Evolutionary conservation across 2,888 invertebrate genomes (phyloP).

Genomic region (Odontocerum albicorne): DNA sequence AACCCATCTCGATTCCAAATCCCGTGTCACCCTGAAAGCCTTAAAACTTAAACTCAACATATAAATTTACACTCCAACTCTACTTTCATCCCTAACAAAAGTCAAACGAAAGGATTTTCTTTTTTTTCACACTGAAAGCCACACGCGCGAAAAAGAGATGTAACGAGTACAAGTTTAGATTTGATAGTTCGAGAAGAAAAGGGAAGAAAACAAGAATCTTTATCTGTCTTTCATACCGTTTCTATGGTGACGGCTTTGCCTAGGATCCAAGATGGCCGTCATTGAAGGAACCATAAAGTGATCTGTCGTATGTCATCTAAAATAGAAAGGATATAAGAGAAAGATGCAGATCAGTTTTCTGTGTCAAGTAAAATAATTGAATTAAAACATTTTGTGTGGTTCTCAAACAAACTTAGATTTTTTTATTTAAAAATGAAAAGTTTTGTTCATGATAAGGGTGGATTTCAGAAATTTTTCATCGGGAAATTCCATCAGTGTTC

Average conservation of each 20-base stretch:
- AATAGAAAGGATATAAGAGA: slow-evolving; percentile 13
- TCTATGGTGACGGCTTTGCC: slow-evolving; percentile 28
- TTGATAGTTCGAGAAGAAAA: slow-evolving; percentile 14
- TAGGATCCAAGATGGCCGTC: slow-evolving; percentile 31
- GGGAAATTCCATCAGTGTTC: too few relatives aligned
- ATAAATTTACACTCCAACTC: slow-evolving; percentile 19
- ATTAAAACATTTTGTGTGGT: too few relatives aligned
- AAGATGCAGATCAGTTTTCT: too few relatives aligned
- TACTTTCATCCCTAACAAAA: slow-evolving; percentile 10
- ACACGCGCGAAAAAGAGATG: slow-evolving; percentile 8
- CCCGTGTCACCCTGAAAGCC: background rate
- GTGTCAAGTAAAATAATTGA: too few relatives aligned
- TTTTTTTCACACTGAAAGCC: slow-evolving; percentile 25
- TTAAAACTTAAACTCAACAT: slow-evolving; percentile 3
- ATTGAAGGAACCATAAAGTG: slow-evolving; percentile 14
- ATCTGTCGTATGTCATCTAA: slow-evolving; percentile 16
- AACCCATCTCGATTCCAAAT: slow-evolving; percentile 7
- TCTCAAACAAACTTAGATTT: too few relatives aligned
- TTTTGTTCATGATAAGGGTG: too few relatives aligned
- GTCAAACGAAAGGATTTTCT: slow-evolving; percentile 24
- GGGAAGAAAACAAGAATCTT: slow-evolving; percentile 18
- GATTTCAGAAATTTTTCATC: too few relatives aligned
- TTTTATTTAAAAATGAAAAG: too few relatives aligned
- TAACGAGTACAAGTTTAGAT: too few relatives aligned
- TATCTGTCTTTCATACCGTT: slow-evolving; percentile 19